Evolutionary conservation across 2,888 invertebrate genomes (phyloP).

Genomic region (Apoda limacodes): DNA sequence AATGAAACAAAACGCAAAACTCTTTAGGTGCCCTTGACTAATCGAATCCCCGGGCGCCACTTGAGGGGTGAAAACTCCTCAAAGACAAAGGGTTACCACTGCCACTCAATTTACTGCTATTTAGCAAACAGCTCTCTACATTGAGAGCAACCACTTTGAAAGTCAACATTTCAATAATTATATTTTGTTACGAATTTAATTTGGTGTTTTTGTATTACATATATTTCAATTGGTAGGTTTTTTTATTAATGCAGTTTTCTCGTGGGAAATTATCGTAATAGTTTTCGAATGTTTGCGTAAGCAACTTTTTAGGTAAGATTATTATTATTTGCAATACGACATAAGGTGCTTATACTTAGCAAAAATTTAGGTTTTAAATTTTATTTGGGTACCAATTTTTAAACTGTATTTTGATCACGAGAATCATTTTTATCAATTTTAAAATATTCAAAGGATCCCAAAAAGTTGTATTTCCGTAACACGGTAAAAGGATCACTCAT

Average conservation of each 20-base stretch:
- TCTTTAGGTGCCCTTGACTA: constrained; percentile 37
- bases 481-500: too few species aligned
- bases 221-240: constrained; percentile 7
- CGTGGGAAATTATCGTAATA: constrained; percentile 35
- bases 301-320: too few species aligned
- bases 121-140: constrained; percentile 54
- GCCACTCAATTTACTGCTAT: constrained; percentile 51
- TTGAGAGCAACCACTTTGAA: constrained; percentile 32
- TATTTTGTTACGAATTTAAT: constrained; percentile 36
- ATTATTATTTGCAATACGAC: too few species aligned
- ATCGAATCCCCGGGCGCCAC: constrained; percentile 28
- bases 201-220: too few species aligned
- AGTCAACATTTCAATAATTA: constrained; percentile 38
- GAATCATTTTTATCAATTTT: too few species aligned
- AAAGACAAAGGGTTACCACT: constrained; percentile 46
- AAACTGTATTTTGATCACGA: too few species aligned
- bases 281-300: too few species aligned
- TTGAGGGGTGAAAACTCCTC: constrained; percentile 20
- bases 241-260: constrained; percentile 22
- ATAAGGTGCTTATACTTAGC: too few species aligned
- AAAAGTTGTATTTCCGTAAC: too few species aligned
- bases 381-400: too few species aligned
- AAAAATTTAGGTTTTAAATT: too few species aligned
- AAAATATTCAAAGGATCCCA: too few species aligned
- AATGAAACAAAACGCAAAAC: constrained; percentile 7